Conservation (phyloP, 2,113 vertebrate genomes). For the Lonchura striata region DNA sequence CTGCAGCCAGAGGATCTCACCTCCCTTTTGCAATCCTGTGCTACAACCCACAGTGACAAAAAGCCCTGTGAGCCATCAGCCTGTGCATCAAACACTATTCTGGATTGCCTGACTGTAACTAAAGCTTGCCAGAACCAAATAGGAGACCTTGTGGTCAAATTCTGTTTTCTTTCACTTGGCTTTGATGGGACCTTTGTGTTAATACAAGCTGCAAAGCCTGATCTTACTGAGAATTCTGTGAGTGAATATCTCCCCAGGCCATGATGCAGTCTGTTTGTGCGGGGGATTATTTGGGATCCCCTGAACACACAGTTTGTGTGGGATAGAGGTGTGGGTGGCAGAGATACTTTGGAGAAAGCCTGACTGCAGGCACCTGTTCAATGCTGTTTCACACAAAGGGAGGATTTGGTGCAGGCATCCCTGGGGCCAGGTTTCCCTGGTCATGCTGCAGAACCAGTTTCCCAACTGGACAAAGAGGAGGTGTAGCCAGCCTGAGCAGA, state of each 20-base stretch:
- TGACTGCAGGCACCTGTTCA: not conserved
- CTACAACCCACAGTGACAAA: not conserved
- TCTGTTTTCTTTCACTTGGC: not conserved
- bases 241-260: not conserved
- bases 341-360: not conserved
- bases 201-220: not conserved
- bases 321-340: not conserved
- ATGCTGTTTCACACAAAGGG: not conserved
- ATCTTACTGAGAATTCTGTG: not conserved
- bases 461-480: not conserved
- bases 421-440: not conserved
- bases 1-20: not conserved
- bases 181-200: not conserved
- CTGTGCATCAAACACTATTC: accelerated
- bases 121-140: not conserved
- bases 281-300: not conserved
- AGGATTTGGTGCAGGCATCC: not conserved
- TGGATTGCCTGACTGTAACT: not conserved
- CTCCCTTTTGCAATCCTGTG: not conserved
- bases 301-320: not conserved
- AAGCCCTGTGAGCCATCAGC: not conserved
- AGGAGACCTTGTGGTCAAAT: not conserved
- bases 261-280: accelerated
- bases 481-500: accelerated
- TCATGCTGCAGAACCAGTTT: not conserved